These are phyloP conservation scores for Daktulosphaira vitifoliae DNA, from an alignment of 1,140 invertebrate species.

Conservation along the genomic window DNA sequence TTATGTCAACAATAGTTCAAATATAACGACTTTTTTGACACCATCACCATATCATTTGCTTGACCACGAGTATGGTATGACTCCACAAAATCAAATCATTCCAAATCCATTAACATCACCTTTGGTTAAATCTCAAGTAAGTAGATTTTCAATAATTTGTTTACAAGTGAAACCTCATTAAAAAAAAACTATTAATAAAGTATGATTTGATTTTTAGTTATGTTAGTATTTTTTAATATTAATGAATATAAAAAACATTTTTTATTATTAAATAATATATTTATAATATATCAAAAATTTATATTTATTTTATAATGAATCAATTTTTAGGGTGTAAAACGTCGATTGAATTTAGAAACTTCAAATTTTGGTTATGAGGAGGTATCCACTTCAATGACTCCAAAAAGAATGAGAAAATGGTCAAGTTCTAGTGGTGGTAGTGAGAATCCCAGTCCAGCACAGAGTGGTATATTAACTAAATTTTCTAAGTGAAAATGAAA, in stretches of 20 bases:
- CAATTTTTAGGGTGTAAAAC: slow-evolving; percentile 57
- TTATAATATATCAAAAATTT: neutral
- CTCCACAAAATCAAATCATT: slow-evolving; percentile 63
- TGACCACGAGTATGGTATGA: slow-evolving; percentile 75
- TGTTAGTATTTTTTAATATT: neutral
- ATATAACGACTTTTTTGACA: slow-evolving; percentile 30
- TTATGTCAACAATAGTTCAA: neutral
- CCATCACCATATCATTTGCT: slow-evolving; percentile 62
- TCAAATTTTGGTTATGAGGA: slow-evolving; percentile 46
- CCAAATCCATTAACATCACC: slow-evolving; percentile 47
- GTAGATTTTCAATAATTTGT: neutral
- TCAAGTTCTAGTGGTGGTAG: slow-evolving; percentile 38
- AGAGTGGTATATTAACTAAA: slow-evolving; percentile 18
- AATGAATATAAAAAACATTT: neutral
- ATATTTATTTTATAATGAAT: neutral
- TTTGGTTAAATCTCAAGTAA: slow-evolving; percentile 47
- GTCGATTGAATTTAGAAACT: slow-evolving; percentile 64
- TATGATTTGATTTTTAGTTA: neutral
- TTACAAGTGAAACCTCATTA: neutral
- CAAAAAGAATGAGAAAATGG: slow-evolving; percentile 27
- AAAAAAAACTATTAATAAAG: neutral
- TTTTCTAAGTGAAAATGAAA: neutral
- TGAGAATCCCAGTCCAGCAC: slow-evolving; percentile 35
- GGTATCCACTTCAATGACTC: slow-evolving; percentile 45
- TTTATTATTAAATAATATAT: neutral